Conservation (phyloP, 2,797 vertebrate species). For the Bradypodion pumilum region DNA sequence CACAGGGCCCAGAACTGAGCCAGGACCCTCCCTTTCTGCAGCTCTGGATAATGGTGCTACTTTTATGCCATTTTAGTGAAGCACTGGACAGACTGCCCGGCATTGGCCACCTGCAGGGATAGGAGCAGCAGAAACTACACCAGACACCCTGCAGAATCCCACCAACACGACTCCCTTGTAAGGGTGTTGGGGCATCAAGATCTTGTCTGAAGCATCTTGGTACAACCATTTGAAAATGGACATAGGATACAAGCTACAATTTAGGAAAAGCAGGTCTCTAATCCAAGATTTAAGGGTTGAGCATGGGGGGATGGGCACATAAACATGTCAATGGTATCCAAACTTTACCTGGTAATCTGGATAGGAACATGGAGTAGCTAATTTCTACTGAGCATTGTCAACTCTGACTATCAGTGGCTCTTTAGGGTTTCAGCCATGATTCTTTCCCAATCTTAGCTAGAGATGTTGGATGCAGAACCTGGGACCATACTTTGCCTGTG, state of each 20-base stretch:
- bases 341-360: neutral
- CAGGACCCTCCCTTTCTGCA: conserved; percentile 43
- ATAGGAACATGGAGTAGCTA: neutral
- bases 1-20: conserved; percentile 50
- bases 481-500: no score
- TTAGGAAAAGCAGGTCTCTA: neutral
- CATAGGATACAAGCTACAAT: neutral
- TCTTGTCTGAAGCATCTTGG: neutral
- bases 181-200: neutral
- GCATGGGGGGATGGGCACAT: neutral
- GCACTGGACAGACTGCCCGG: conserved; percentile 37
- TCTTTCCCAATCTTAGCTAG: no score
- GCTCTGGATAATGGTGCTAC: conserved; percentile 53
- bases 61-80: conserved; percentile 61
- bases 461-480: no score
- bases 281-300: neutral
- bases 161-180: neutral
- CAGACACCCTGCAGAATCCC: neutral
- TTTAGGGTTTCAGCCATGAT: no score
- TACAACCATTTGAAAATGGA: neutral
- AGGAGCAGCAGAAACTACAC: neutral
- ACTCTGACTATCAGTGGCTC: no score
- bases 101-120: conserved; percentile 11
- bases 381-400: no score
- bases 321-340: neutral